These are phyloP conservation scores for Theropithecus gelada DNA, from an alignment of 2,113 vertebrate species.

Conservation along the genomic window DNA sequence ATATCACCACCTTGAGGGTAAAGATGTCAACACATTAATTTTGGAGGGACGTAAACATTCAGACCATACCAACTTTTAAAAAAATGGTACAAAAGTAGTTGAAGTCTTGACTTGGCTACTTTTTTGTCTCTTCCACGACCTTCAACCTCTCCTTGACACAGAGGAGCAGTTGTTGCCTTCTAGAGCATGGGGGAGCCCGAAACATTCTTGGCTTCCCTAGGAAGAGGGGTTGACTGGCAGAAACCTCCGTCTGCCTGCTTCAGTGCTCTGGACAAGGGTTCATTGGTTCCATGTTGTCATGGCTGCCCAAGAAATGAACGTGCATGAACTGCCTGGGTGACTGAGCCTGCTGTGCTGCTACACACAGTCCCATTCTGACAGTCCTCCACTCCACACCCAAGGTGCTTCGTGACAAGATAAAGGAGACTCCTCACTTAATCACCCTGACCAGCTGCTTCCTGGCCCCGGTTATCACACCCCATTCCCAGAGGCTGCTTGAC, in stretches of 20 bases:
- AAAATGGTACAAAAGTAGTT: not conserved
- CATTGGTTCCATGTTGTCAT: not conserved
- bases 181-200: not conserved
- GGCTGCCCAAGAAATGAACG: not conserved
- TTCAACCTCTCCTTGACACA: not conserved
- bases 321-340: not conserved
- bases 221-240: not conserved
- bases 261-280: not conserved
- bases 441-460: fast-evolving
- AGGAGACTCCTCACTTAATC: not conserved
- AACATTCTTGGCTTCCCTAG: fast-evolving
- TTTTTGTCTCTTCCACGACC: not conserved
- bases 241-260: not conserved
- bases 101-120: not conserved
- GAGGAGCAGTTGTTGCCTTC: not conserved
- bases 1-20: not conserved
- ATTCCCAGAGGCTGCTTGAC: too few species aligned
- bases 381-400: fast-evolving
- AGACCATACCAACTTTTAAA: not conserved
- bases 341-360: not conserved
- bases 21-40: not conserved
- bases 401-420: not conserved
- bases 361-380: fast-evolving
- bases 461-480: fast-evolving
- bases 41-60: not conserved